Evolutionary conservation across 2,888 invertebrate genomes (phyloP), one percentile per base, ranked within the genome.

Genomic region (Hypomecis punctinalis): DNA sequence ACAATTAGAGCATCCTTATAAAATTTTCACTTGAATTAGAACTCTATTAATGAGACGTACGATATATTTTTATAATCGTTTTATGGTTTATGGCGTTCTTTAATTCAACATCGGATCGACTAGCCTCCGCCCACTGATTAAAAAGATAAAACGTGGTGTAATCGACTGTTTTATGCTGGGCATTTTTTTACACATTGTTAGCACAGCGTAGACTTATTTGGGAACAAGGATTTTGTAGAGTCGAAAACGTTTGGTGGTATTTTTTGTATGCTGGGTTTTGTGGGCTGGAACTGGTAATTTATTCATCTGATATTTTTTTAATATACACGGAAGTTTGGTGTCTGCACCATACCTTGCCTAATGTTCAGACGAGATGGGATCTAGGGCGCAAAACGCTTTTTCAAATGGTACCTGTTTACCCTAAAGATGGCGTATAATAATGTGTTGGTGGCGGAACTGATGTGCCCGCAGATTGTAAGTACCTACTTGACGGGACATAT

Each of bases 161-260:
- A 90, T 88, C 84, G 87, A 89, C 88, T 84, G 89, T 89, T 90
- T 90, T 89, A 85, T 85, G 85, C 79, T 83, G 81, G 81, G 77
- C 79, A 83, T 87, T 88, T 88, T 48, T 89, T 89, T 89, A 56
- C 84, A 88, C 86, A 87, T 85, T 88, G 89, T 90, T 90, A 87
- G 82, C 82, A 59, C 53, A 58, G 23, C 47, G 61, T 58, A 47
- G 56, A 54, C 7, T 40, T 56, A 56, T 63, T 46, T 49, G 13
- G 58, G 62, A 63, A 66, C 65, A 67, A 59, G 59, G 11, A 36
- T 3, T 42, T 37, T 7, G 11, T 61, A 6, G 61, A 59, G 36
- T 37, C 5, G 46, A 45, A 45, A 11, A 11, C 6, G 11, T 45
- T 45, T 45, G 45, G 11, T 23, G 23, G 6, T 13, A 3, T 11